These are phyloP conservation scores for Orcinus orca DNA, from an alignment of 2,113 vertebrate genomes.

Conservation along the genomic window DNA sequence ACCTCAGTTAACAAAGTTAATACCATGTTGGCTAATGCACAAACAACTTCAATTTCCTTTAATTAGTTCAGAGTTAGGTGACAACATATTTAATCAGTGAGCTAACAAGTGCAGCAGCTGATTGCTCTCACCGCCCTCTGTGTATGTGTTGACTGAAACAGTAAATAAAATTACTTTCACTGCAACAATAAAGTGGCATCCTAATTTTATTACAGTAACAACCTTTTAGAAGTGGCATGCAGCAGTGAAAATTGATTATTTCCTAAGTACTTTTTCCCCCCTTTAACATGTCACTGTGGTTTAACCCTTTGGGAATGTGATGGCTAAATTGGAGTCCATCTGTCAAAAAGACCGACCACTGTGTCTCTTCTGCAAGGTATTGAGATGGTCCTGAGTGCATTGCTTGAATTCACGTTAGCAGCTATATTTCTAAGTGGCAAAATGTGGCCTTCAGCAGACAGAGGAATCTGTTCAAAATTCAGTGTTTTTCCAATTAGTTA, in stretches of 20 bases:
- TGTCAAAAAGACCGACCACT: background rate
- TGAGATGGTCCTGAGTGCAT: background rate
- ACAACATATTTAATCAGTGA: constrained; percentile 85
- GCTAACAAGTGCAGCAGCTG: constrained; percentile 80
- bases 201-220: constrained; percentile 82
- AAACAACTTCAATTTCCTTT: constrained; percentile 80
- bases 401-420: constrained; percentile 38
- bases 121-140: constrained; percentile 68
- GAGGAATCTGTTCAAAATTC: constrained; percentile 67
- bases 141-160: constrained; percentile 73
- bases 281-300: constrained; percentile 63
- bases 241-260: constrained; percentile 82
- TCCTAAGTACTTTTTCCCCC: constrained; percentile 50
- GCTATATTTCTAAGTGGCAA: constrained; percentile 41
- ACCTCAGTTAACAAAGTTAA: constrained; percentile 73
- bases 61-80: constrained; percentile 85
- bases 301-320: constrained; percentile 58
- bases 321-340: background rate
- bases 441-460: constrained; percentile 40
- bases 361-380: constrained; percentile 13
- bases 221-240: constrained; percentile 76
- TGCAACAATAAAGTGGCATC: constrained; percentile 78
- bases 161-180: constrained; percentile 84
- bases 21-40: constrained; percentile 68
- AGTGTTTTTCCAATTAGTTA: constrained; percentile 69